Percentiles rank a stretch among this genome's conserved stretches.
Conservation (phyloP, 2,797 vertebrate species). For the Danio jaintianensis region DNA sequence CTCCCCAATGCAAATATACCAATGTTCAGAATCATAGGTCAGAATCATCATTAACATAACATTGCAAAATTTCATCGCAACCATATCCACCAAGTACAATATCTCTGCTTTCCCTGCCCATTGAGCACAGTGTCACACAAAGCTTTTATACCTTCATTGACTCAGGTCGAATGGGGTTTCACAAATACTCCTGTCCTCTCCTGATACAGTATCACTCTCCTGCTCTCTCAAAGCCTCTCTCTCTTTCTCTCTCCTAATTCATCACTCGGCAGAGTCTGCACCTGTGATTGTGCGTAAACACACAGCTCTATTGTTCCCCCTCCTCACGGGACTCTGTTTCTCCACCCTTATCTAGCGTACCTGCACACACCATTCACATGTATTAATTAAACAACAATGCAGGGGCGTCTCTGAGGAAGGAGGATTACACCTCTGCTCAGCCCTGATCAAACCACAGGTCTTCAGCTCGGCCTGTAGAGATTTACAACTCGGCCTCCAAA, state of each 20-base stretch:
- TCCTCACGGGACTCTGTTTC: conserved; percentile 21
- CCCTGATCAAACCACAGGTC: conserved; percentile 47
- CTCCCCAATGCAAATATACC: too few species aligned
- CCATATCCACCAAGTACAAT: not conserved
- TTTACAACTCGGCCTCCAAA: conserved; percentile 25
- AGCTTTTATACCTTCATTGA: conserved; percentile 14
- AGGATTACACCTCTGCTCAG: conserved; percentile 50
- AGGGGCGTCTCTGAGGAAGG: conserved; percentile 11
- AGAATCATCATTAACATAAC: not conserved
- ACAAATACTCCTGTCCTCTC: not conserved
- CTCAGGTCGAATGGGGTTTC: not conserved
- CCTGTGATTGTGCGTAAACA: conserved; percentile 44
- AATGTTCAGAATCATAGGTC: too few species aligned
- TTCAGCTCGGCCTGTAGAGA: conserved; percentile 18
- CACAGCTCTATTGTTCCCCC: conserved; percentile 30
- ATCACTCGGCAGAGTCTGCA: not conserved
- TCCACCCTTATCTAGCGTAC: conserved; percentile 54
- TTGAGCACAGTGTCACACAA: not conserved
- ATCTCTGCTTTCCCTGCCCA: not conserved
- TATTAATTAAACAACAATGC: conserved; percentile 59
- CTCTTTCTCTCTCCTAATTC: conserved; percentile 29
- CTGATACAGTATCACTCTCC: not conserved
- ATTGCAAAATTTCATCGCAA: not conserved
- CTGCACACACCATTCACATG: conserved; percentile 47
- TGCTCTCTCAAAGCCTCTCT: not conserved